Evolutionary conservation across 2,113 vertebrate genomes (phyloP), one percentile per base, ranked within the genome.

Genomic region (Sapayoa aenigma): DNA sequence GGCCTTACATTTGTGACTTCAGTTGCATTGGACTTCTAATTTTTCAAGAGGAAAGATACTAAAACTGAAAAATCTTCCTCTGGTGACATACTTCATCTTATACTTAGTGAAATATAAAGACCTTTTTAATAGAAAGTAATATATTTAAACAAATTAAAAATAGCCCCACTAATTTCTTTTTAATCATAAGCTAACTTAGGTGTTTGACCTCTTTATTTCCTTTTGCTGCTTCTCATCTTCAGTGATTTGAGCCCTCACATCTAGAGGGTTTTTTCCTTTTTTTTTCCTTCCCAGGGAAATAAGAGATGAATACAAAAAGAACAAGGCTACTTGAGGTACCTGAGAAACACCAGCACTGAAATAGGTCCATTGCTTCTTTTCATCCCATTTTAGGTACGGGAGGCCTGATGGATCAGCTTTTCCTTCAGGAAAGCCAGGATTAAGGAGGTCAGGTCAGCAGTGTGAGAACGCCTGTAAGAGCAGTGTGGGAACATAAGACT

Each of bases 121-220:
- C 76, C 76, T 89, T 84, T 89, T 84, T 94, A 94, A 97, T 90
- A 90, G 90, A 87, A 95, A 86, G 90, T 96, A 97, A 96, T 96
- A 96, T 56, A 78, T 89, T 97, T 93, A 95, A 96, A 95, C 69
- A 82, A 95, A 96, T 96, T 97, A 96, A 97, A 96, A 96, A 96
- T 96, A 97, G 93, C 52, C 93, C 52, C 68, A 62, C 89, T 96
- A 96, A 97, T 97, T 97, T 96, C 92, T 96, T 96, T 95, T 96
- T 95, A 97, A 96, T 96, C 93, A 96, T 93, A 92, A 96, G 94
- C 77, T 93, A 94, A 96, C 94, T 93, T 90, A 87, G 88, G 94
- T 89, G 69, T 78, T 50, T 93, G 92, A 96, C 94, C 95, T 96
- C 95, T 96, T 95, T 96, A 93, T 90, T 95, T 96, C 91, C 69